Evolutionary conservation across 1,140 invertebrate species (phyloP), one percentile per base, ranked within the genome.

Genomic region (Rhagoletis zephyria): DNA sequence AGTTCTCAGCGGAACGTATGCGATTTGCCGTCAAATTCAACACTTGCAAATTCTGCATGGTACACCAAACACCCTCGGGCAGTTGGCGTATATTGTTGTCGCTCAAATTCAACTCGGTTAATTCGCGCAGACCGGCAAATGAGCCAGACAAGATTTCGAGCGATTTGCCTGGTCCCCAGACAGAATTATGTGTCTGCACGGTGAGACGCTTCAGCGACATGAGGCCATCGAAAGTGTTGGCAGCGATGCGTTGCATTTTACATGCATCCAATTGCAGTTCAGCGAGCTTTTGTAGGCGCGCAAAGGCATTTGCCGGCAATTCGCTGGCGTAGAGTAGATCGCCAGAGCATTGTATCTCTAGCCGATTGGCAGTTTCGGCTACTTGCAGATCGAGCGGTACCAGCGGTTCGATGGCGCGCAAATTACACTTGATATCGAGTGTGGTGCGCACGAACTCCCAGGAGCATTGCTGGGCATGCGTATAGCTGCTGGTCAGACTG

Each of bases 1-100:
- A 93, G 88, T 95, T 94, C 61, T 95, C 94, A 1, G 96, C 94
- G 87, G 96, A 95, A 56, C 94, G 94, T 77, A 97, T 94, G 89
- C 95, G 95, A 91, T 97, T 97, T 60, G 94, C 94, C 42, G 96
- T 97, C 85, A 97, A 93, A 93, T 97, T 97, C 1, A 98, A 94
- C 77, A 95, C 94, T 90, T 96, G 95, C 40, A 97, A 93, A 89
- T 95, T 96, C 88, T 94, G 94, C 88, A 97, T 93, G 1, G 95
- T 94, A 93, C 96, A 97, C 88, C 97, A 95, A n/a, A 96, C 91
- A 74, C 95, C 95, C 30, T 95, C 94, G 5, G 96, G 96, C 88
- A 97, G 93, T 65, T 95, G 94, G 51, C 95, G 93, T 56, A 97
- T 94, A 90, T 97, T 96, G 89, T 97, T 97, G 89, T 95, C 94